Percentiles rank a stretch among this genome's conserved stretches.
Evolutionary conservation across 2,113 vertebrate species (phyloP).

Genomic region (Anhinga rufa): DNA sequence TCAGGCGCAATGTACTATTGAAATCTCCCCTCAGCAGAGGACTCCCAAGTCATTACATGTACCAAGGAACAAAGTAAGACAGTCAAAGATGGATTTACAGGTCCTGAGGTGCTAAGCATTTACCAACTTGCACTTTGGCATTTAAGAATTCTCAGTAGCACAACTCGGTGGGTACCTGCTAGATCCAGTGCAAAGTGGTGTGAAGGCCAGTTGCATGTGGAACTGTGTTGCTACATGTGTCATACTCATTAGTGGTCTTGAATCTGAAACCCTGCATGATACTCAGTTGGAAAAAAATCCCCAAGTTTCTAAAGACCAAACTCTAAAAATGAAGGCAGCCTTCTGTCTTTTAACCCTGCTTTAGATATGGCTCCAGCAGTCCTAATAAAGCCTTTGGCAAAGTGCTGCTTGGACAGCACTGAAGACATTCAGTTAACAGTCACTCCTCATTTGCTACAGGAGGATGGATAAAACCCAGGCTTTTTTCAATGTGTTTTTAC

Average conservation of each 20-base stretch:
- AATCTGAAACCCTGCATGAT: neutral
- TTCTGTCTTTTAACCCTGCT: neutral
- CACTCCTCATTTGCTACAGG: neutral
- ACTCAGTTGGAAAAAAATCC: accelerated
- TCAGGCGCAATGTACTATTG: neutral
- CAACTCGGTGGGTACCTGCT: neutral
- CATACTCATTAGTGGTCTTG: neutral
- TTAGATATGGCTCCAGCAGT: neutral
- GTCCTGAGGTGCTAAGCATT: neutral
- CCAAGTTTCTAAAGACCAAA: neutral
- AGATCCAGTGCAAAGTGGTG: neutral
- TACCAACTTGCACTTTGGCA: neutral
- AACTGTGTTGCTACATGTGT: neutral
- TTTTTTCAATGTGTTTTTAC: neutral
- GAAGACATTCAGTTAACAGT: neutral
- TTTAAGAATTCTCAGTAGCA: neutral
- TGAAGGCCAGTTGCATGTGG: neutral
- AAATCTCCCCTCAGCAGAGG: neutral
- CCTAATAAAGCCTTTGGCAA: neutral
- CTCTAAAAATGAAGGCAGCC: neutral
- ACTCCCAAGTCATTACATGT: neutral
- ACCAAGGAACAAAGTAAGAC: neutral
- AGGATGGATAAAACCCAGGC: neutral
- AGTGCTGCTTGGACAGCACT: neutral
- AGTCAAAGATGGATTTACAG: neutral